Base-by-base conservation (phyloP, 2,888 invertebrate genomes). In the Ypsolopha sequella region DNA sequence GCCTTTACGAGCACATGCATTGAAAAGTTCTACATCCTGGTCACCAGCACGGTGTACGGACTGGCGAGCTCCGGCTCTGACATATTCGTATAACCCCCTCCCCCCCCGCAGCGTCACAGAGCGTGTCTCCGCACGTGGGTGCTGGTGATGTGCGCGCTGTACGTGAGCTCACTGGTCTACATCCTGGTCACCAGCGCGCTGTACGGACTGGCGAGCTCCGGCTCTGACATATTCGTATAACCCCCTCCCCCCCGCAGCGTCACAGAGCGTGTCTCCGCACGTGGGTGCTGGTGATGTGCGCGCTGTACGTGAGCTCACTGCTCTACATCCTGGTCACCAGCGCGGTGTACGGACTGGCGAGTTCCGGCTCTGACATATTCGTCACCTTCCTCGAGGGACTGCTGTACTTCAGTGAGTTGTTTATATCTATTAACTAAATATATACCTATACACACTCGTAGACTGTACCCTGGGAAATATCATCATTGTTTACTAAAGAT, bases 291-390 rank as follows among this genome's bases (percentile, higher is more conserved):
- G 60, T 68, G 58, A 80, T 79, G 84, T 9, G 56, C 6, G 53
- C 38, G 51, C 66, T 82, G 66, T 53, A 24, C 53, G 50, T 14
- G 10, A 39, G 65, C 59, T 11, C 75, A 46, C 49, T 73, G 39
- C 11, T 66, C 36, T 64, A 58, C 56, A 47, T 69, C 11, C 1
- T 61, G 38, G 60, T 62, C 48, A 53, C 62, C 55, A 54, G 55
- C 9, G 56, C 56, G 7, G n/a, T 60, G 55, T 62, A 55, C 61
- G 81, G 81, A 1, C 49, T 73, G 48, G 54, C 64, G 33, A 67
- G 53, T 49, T 54, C 68, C 13, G 82, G 84, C 53, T 79, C 84
- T 2, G 79, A 84, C 14, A 80, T 84, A 51, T 85, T 82, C 73
- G 59, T 85, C 39, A 61, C 76, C 39, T 78, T 85, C 66, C 60